phyloP scores from a whole-genome alignment of 1,140 invertebrate genomes.

The Scaptomyza hsui region DNA sequence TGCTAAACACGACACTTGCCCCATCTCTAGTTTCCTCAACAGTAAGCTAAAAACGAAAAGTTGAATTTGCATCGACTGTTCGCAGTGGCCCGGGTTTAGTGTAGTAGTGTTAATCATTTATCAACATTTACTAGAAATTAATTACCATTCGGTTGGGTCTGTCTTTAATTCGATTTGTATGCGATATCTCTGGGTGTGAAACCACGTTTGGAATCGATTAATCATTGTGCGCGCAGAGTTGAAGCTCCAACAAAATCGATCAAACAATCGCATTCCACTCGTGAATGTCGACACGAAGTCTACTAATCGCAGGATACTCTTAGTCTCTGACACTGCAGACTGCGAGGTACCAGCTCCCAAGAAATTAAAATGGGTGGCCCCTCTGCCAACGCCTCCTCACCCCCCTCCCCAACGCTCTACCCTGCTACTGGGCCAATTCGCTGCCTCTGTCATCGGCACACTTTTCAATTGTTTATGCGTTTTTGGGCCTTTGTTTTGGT shows the following conservation, averaged over 20 bases:
- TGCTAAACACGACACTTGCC: not conserved
- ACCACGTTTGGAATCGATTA: slow-evolving; percentile 68
- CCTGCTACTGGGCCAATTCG: slow-evolving; percentile 8
- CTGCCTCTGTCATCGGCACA: slow-evolving; percentile 62
- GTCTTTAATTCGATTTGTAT: slow-evolving; percentile 81
- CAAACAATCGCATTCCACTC: slow-evolving; percentile 55
- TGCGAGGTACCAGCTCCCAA: slow-evolving; percentile 49
- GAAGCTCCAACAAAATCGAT: slow-evolving; percentile 46
- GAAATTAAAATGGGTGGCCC: slow-evolving; percentile 28
- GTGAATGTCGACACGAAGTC: slow-evolving; percentile 59
- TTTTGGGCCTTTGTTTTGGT: slow-evolving; percentile 45
- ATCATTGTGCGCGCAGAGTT: slow-evolving; percentile 44
- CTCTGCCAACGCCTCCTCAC: slow-evolving; percentile 14
- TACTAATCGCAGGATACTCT: slow-evolving; percentile 54
- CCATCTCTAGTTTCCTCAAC: not conserved
- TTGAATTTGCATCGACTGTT: slow-evolving; percentile 44
- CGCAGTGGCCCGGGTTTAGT: not conserved
- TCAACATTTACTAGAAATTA: slow-evolving; percentile 73
- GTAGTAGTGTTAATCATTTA: slow-evolving; percentile 54
- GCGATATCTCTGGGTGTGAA: slow-evolving; percentile 75
- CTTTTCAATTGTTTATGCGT: slow-evolving; percentile 76
- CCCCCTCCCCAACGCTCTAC: no score
- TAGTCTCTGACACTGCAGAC: slow-evolving; percentile 63
- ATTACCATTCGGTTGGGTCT: slow-evolving; percentile 56
- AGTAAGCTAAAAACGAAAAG: not conserved